phyloP scores from a whole-genome alignment of 2,113 vertebrate species.

The Agelaius phoeniceus region DNA sequence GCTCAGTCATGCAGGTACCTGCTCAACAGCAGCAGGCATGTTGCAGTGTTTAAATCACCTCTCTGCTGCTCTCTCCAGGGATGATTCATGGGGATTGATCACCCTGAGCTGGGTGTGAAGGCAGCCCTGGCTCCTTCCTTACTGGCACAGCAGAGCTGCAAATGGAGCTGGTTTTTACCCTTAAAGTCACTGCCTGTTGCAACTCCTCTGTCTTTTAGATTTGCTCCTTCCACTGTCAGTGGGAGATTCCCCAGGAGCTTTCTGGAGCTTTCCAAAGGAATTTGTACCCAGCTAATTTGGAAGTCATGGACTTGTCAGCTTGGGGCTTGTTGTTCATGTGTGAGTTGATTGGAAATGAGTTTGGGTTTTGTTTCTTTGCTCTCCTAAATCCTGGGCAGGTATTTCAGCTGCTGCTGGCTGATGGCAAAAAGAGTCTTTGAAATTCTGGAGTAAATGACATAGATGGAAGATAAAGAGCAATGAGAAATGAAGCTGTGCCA shows the following conservation, averaged over 20 bases:
- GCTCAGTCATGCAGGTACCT: conserved; percentile 37
- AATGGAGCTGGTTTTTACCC: neutral
- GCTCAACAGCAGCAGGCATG: conserved; percentile 34
- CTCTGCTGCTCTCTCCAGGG: neutral
- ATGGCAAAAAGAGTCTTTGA: neutral
- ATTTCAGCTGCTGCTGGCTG: neutral
- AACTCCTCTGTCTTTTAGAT: neutral
- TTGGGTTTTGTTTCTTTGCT: neutral
- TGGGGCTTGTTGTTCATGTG: neutral
- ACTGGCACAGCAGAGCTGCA: neutral
- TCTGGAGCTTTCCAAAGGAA: neutral
- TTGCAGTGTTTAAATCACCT: conserved; percentile 12
- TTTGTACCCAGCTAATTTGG: neutral
- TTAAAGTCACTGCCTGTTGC: neutral
- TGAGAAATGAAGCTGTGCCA: neutral
- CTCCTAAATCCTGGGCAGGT: neutral
- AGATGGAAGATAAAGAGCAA: neutral
- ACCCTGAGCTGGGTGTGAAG: neutral
- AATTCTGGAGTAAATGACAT: neutral
- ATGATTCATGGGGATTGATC: conserved; percentile 57
- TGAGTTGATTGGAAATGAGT: neutral
- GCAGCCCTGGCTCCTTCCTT: neutral
- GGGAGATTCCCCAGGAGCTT: neutral
- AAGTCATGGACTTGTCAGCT: neutral
- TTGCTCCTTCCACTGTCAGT: neutral